Percentiles rank a stretch among this genome's conserved stretches.
Evolutionary conservation across 1,140 invertebrate species (phyloP).

Genomic region (Vanessa atalanta): DNA sequence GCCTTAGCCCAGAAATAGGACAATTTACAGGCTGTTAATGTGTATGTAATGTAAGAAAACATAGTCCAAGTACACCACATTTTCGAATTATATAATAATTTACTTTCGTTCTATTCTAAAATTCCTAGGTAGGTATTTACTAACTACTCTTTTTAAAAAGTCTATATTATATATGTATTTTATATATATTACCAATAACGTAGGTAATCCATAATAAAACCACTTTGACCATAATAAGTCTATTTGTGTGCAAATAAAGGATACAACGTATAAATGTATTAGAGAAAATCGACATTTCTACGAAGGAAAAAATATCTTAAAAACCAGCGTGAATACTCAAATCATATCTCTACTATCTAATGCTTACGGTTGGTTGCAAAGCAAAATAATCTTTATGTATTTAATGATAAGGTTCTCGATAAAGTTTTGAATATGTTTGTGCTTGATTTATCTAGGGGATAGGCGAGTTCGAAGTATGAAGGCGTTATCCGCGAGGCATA

Average conservation of each 20-base stretch:
- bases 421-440: background rate
- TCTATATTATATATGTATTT: too few relatives aligned
- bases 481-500: background rate
- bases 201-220: background rate
- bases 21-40: too few relatives aligned
- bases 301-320: conserved; percentile 24
- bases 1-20: too few relatives aligned
- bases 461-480: conserved; percentile 10
- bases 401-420: background rate
- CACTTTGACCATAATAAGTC: conserved; percentile 10
- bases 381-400: background rate
- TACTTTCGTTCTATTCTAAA: too few relatives aligned
- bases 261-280: conserved; percentile 37
- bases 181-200: background rate
- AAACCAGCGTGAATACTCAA: conserved; percentile 4
- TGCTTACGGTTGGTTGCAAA: background rate
- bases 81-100: too few relatives aligned
- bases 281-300: conserved; percentile 27
- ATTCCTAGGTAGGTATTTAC: too few relatives aligned
- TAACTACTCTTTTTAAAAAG: too few relatives aligned
- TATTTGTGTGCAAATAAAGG: conserved; percentile 31
- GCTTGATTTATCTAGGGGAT: conserved; percentile 5
- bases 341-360: background rate
- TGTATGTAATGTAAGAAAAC: too few relatives aligned
- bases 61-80: too few relatives aligned